Evolutionary conservation across 2,888 invertebrate species (phyloP), one percentile per base, ranked within the genome.

Genomic region (Dryobotodes eremita): DNA sequence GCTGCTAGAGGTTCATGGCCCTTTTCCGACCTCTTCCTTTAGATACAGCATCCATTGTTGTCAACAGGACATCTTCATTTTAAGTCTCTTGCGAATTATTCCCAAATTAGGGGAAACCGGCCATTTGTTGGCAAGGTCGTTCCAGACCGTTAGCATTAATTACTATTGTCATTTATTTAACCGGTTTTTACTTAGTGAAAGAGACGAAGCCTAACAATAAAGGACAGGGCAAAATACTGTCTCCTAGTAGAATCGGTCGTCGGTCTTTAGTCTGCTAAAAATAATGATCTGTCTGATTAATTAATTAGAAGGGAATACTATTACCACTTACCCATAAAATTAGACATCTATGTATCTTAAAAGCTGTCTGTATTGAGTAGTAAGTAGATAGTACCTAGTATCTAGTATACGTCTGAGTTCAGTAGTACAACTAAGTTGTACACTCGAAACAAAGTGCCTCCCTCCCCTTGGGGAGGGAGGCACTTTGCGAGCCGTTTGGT

Each of bases 171-270:
- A 82, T 84, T 78, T 62, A 78, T 64, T 61, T 65, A 57, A 72
- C 23, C 72, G 66, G 48, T 55, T 71, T n/a, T 5, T n/a, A 36
- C 2, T 48, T 15, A 57, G 1, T 31, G n/a, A 69, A 23, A 2
- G 15, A 77, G 15, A n/a, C 20, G 84, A 84, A 84, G 71, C 73
- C 82, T 64, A 8, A 48, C 61, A 75, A 81, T 48, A 64, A 75
- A 72, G 59, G 57, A 10, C 62, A 15, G 36, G 31, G 23, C 46
- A 59, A 46, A 31, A 17, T 10, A 46, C 31, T 23, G 48, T 48
- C 15, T 13, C 1, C 5, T 31, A 13, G 1, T 17, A 66, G 10
- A 76, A 31, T 31, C 11, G 20, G 8, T 23, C 6, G 11, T 62
- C 4, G 20, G 55, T 55, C 61, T 36, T 55, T 70, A 31, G 23